phyloP scores from a whole-genome alignment of 1,140 invertebrate genomes.

The Planococcus citri region DNA sequence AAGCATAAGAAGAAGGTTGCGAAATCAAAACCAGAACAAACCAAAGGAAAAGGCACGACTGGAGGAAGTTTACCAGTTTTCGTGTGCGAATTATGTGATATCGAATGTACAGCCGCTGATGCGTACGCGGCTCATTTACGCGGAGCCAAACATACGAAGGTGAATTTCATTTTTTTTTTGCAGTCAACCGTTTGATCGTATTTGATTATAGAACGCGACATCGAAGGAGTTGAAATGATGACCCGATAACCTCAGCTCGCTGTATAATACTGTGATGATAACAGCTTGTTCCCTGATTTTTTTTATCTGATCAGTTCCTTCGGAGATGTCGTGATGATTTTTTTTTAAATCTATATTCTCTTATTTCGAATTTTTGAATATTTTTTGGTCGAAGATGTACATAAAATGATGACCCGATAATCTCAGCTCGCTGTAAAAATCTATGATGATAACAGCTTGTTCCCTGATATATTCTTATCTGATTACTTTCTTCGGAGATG shows the following conservation, averaged over 20 bases:
- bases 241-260: background rate
- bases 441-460: slow-evolving; percentile 8
- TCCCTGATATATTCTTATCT: background rate
- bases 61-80: slow-evolving; percentile 53
- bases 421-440: background rate
- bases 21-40: slow-evolving; percentile 54
- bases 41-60: slow-evolving; percentile 33
- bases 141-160: slow-evolving; percentile 94
- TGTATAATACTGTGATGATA: background rate
- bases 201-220: no score
- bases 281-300: background rate
- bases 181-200: background rate
- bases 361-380: no score
- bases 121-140: slow-evolving; percentile 96
- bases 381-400: no score
- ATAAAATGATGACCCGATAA: background rate
- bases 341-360: no score
- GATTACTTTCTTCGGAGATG: background rate
- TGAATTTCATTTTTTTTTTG: slow-evolving; percentile 28
- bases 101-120: slow-evolving; percentile 93
- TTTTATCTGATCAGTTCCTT: background rate
- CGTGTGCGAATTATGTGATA: slow-evolving; percentile 86
- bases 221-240: background rate
- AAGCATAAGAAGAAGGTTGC: slow-evolving; percentile 98
- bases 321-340: no score